Conservation (phyloP, 2,113 vertebrate species). For the Meleagris gallopavo region DNA sequence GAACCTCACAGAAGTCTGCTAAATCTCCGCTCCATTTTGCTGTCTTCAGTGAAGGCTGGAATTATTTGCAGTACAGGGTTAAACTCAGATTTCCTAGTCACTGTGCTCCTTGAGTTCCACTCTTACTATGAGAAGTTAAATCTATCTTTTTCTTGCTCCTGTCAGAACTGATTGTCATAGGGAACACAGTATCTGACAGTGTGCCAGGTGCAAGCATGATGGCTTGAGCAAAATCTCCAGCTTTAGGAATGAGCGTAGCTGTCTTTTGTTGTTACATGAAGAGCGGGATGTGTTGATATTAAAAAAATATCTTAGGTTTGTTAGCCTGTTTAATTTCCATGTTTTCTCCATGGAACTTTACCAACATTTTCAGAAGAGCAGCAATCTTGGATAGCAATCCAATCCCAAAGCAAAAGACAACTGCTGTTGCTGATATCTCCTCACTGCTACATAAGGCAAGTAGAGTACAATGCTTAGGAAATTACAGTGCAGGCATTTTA, state of each 20-base stretch:
- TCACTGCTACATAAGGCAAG: not conserved
- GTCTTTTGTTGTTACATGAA: not conserved
- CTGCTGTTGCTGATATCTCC: not conserved
- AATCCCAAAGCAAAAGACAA: not conserved
- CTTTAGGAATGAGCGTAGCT: not conserved
- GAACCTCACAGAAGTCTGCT: not conserved
- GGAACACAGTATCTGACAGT: not conserved
- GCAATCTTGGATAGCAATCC: not conserved
- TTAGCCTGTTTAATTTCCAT: not conserved
- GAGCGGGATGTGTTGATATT: not conserved
- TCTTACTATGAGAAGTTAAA: not conserved
- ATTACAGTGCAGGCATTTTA: not conserved
- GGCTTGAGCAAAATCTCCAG: not conserved
- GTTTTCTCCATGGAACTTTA: not conserved
- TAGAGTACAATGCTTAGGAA: not conserved
- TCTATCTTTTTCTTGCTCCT: fast-evolving
- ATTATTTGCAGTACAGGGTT: not conserved
- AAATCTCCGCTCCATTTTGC: fast-evolving
- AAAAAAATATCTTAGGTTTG: not conserved
- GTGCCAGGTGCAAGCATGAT: fast-evolving
- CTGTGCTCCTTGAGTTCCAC: not conserved
- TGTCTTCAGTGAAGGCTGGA: not conserved
- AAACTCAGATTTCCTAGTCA: not conserved
- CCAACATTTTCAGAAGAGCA: not conserved
- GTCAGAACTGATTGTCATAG: not conserved